Conservation (phyloP, 2,797 vertebrate species). For the Staurois parvus region DNA sequence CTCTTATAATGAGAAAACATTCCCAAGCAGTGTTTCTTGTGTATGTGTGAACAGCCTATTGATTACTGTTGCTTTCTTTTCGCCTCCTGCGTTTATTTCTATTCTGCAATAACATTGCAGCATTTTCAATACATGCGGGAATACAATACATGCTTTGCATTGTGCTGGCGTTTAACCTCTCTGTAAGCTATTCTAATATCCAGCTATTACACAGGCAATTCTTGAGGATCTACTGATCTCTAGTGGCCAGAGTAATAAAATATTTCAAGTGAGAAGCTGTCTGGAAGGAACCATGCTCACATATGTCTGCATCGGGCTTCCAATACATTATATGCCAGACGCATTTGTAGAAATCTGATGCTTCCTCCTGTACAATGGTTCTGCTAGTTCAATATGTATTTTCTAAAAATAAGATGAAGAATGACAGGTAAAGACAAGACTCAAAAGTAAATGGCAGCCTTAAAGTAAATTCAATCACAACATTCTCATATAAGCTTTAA, state of each 20-base stretch:
- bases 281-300: background rate
- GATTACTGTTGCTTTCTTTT: slow-evolving; percentile 60
- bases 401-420: background rate
- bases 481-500: too few relatives aligned
- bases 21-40: slow-evolving; percentile 25
- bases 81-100: slow-evolving; percentile 58
- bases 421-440: too few relatives aligned
- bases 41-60: slow-evolving; percentile 61
- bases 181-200: slow-evolving; percentile 56
- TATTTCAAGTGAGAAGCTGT: slow-evolving; percentile 3
- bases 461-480: too few relatives aligned
- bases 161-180: slow-evolving; percentile 61
- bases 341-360: background rate
- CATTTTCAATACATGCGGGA: slow-evolving; percentile 58
- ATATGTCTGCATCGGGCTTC: background rate
- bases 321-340: background rate
- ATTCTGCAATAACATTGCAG: slow-evolving; percentile 67
- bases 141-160: slow-evolving; percentile 63
- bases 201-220: slow-evolving; percentile 63
- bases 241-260: slow-evolving; percentile 67
- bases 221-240: slow-evolving; percentile 74
- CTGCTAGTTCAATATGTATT: background rate
- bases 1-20: slow-evolving; percentile 25
- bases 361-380: background rate
- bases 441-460: too few relatives aligned